Base-by-base conservation (phyloP, 1,140 invertebrate genomes). In the Pteromalus puparum region DNA sequence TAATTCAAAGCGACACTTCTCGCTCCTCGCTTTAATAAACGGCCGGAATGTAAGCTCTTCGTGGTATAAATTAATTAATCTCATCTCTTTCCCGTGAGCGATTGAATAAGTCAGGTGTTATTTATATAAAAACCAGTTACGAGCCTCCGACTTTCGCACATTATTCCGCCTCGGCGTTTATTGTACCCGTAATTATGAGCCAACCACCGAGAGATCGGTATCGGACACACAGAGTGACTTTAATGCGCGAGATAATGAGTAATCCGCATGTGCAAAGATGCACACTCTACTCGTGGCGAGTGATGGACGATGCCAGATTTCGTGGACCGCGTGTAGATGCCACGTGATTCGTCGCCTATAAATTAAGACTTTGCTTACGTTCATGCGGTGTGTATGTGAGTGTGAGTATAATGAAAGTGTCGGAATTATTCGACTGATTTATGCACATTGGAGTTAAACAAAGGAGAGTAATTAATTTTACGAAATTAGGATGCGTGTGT, bases 121-220 rank as follows among this genome's bases (percentile, higher is more conserved):
- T 74, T 38, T 74, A 74, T 74, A 42, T 12, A 74, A 21, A 74
- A 74, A 74, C 72, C 72, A 74, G 72, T 74, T 74, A n/a, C 72
- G 28, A 74, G 72, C 72, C 72, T 74, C 34, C 72, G 34, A 73
- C 13, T 73, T 73, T 73, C 30, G 26, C 30, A n/a, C 12, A 21
- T 38, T 38, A 38, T 38, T 73, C 18, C 34, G 12, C 18, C 30
- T 34, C 6, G 21, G 70, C 26, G 28, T n/a, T 38, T 74, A 21
- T 74, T 30, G 72, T 34, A n/a, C 72, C 30, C 72, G 28, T 30
- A 42, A n/a, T 61, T 61, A 61, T 7, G 18, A 34, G 72, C 6
- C 34, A 21, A 30, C 12, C 34, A 0, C 1, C 34, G 72, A 74
- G 38, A 42, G 72, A 74, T 74, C 72, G 72, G 10, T 74, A 74